A percentile compares a stretch with the other conserved stretches of the same genome.
Conservation (phyloP, 2,888 invertebrate species). For the Schizaphis graminum region DNA sequence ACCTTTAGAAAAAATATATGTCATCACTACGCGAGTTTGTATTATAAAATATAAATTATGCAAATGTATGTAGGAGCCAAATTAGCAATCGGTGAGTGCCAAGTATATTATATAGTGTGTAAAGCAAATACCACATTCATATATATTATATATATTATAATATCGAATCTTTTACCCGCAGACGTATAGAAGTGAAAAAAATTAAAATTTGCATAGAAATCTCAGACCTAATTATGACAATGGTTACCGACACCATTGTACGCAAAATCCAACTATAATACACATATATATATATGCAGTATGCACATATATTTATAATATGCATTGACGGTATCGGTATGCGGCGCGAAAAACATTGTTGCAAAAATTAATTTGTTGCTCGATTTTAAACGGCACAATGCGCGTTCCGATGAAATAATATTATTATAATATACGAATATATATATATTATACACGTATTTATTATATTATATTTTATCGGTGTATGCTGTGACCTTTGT, state of each 20-base stretch:
- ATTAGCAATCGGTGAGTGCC: conserved; percentile 28
- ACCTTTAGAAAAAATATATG: conserved; percentile 29
- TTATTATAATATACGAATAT: not conserved
- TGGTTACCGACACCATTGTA: conserved; percentile 25
- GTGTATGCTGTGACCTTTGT: not conserved
- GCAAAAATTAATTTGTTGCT: conserved; percentile 11
- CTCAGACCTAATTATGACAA: conserved; percentile 52
- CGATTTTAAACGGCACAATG: conserved; percentile 38
- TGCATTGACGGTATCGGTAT: not conserved
- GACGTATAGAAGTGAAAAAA: conserved; percentile 12
- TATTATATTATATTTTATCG: not conserved
- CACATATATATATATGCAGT: not conserved
- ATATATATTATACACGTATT: not conserved
- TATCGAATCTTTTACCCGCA: conserved; percentile 22
- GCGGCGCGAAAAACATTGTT: conserved; percentile 8
- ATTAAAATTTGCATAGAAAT: conserved; percentile 56
- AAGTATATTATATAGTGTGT: not conserved
- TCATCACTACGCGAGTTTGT: not conserved
- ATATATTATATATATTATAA: not conserved
- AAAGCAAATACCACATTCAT: not conserved
- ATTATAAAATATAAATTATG: conserved; percentile 15
- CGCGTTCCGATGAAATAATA: not conserved
- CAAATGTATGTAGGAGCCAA: conserved; percentile 44
- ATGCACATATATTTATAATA: not conserved
- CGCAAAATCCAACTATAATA: conserved; percentile 1